Evolutionary conservation across 2,797 vertebrate species (phyloP), one percentile per base, ranked within the genome.

Genomic region (Pagetopsis macropterus): DNA sequence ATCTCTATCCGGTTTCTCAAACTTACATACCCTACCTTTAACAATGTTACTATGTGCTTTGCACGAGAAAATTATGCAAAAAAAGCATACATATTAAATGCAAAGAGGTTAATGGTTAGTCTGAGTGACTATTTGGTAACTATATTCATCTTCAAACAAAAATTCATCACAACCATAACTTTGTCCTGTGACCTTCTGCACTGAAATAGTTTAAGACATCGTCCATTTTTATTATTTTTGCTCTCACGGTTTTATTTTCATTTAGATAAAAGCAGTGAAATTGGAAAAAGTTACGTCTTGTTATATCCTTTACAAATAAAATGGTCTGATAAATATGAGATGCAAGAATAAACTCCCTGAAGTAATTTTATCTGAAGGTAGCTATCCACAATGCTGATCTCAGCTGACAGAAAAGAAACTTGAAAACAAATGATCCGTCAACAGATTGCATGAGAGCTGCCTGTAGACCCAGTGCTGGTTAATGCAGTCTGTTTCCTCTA

Each of bases 401-500:
- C 5, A 51, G 17, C 19, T 46, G 70, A 80, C 65, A 57, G 67
- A 75, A 5, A 10, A 59, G 63, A 73, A 72, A 76, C 52, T 41
- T 50, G 9, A 79, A 79, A 81, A 78, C 70, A 75, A 81, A 84
- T 73, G 1, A 76, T 74, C 64, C 17, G 70, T 76, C 83, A 74
- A 71, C 64, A 69, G 59, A 75, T 72, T 33, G 74, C 61, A 78
- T 27, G 44, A 12, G 64, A 78, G 45, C 75, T 70, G 64, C 65
- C 49, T 64, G 76, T 40, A 76, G 70, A 75, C 65, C 66, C 56
- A 9, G 65, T 37, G 51, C 61, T 61, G 73, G 71, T 73, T 73
- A 74, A 84, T 72, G 41, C 64, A 78, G 75, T 60, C 75, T 65
- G 82, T 69, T 81, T 85, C 84, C 88, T 89, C 65, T 89, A 84